Percentiles rank a stretch among this genome's conserved stretches.
Evolutionary conservation across 2,113 vertebrate genomes (phyloP).

Genomic region (Gallinago media): DNA sequence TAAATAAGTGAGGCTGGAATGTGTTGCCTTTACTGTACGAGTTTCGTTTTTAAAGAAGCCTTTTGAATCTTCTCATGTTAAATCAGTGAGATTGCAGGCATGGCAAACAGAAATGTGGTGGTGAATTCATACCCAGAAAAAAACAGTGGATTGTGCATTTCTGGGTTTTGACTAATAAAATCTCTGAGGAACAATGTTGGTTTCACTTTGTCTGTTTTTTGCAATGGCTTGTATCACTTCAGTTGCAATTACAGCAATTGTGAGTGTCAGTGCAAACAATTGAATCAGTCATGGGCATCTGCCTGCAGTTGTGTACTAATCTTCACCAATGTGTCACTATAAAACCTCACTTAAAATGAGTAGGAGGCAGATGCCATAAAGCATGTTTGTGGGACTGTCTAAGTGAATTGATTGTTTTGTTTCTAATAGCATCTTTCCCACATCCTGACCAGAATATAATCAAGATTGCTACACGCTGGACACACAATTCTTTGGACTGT

Average conservation of each 20-base stretch:
- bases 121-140: neutral
- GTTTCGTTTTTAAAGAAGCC: neutral
- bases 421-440: conserved; percentile 66
- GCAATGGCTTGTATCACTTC: conserved; percentile 42
- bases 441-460: conserved; percentile 63
- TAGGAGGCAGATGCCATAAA: conserved; percentile 59
- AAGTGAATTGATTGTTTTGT: conserved; percentile 66
- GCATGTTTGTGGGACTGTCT: conserved; percentile 54
- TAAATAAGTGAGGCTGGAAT: neutral
- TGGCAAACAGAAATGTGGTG: neutral
- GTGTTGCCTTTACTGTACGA: neutral
- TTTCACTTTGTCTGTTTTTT: conserved; percentile 54
- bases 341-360: conserved; percentile 60
- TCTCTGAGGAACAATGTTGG: conserved; percentile 54
- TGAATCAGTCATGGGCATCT: conserved; percentile 55
- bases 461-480: conserved; percentile 61
- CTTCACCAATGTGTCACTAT: conserved; percentile 58
- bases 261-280: conserved; percentile 65
- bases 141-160: conserved; percentile 22
- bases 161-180: conserved; percentile 57
- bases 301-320: conserved; percentile 66
- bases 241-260: conserved; percentile 53
- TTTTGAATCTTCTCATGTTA: neutral
- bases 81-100: neutral
- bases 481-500: conserved; percentile 39